Base-by-base conservation (phyloP, 1,140 invertebrate genomes). In the Helicoverpa zea region DNA sequence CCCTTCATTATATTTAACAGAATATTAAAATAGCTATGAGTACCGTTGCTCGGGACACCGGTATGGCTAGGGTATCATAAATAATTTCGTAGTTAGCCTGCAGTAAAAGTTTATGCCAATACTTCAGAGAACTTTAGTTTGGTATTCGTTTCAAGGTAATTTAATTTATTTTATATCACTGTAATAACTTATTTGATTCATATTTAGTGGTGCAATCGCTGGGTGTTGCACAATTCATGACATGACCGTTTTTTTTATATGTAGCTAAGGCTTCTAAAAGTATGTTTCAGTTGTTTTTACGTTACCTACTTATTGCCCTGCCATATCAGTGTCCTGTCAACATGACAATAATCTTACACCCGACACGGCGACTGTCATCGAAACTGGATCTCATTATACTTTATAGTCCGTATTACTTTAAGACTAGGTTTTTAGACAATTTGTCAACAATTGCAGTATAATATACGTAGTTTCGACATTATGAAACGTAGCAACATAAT, bases 401-500 rank as follows among this genome's bases (percentile, higher is more conserved):
- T 78, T 63, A 78, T 72, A 81, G 63, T 81, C 54, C 64, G 30
- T 68, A 74, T 63, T 63, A 81, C 30, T 74, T 78, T 54, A 81
- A 78, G 66, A 79, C 81, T 82, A 79, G 63, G 43, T 58, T 76
- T 79, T 51, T 74, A 70, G 72, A 80, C 56, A 80, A 80, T 70
- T 72, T 63, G 58, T 83, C 79, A 81, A 83, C 79, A 81, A 79
- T 81, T 52, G 82, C 76, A 76, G 66, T 78, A 81, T 83, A 73
- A 81, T 80, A 78, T 70, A 80, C 66, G 18, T 80, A 77, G 58
- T 76, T 77, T 64, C 54, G 64, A 78, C 49, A 72, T 81, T 78
- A 81, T 79, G 35, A 81, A 79, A 83, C 54, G 35, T 83, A 81
- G 82, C 82, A 83, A 83, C 81, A 76, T 80, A 83, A 59, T 43